A percentile compares a stretch with the other conserved stretches of the same genome.
Evolutionary conservation across 2,888 invertebrate genomes (phyloP).

Genomic region (Pogonocherus hispidulus): DNA sequence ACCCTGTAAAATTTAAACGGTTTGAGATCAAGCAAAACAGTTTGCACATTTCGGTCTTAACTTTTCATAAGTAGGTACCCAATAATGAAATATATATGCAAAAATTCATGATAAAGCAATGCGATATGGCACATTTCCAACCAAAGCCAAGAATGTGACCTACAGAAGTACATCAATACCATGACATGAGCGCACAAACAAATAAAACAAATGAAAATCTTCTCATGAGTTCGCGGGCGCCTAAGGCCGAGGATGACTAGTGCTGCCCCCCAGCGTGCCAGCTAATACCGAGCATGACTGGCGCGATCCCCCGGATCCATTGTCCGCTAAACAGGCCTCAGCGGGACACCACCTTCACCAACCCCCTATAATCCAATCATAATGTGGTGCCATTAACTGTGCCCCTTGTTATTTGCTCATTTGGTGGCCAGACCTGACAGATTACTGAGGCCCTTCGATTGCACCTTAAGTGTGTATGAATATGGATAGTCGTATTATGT

Average conservation of each 20-base stretch:
- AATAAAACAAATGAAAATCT: conserved; percentile 48
- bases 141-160: conserved; percentile 43
- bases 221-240: conserved; percentile 53
- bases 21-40: too few relatives aligned
- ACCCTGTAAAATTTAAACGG: too few relatives aligned
- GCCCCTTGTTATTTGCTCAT: conserved; percentile 57
- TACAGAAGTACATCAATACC: conserved; percentile 42
- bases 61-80: too few relatives aligned
- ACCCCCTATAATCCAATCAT: conserved; percentile 61
- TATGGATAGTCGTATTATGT: conserved; percentile 11
- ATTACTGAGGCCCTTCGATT: conserved; percentile 24
- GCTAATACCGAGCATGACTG: conserved; percentile 67
- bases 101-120: too few relatives aligned
- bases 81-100: too few relatives aligned
- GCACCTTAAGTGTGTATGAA: conserved; percentile 29
- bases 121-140: too few relatives aligned
- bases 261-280: conserved; percentile 63
- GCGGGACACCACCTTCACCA: conserved; percentile 62
- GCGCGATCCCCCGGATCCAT: conserved; percentile 63
- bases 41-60: too few relatives aligned
- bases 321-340: conserved; percentile 66
- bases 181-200: conserved; percentile 36
- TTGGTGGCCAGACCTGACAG: conserved; percentile 43
- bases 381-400: conserved; percentile 59
- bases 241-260: conserved; percentile 60